phyloP scores from a whole-genome alignment of 2,113 vertebrate genomes.

The Elephas maximus region DNA sequence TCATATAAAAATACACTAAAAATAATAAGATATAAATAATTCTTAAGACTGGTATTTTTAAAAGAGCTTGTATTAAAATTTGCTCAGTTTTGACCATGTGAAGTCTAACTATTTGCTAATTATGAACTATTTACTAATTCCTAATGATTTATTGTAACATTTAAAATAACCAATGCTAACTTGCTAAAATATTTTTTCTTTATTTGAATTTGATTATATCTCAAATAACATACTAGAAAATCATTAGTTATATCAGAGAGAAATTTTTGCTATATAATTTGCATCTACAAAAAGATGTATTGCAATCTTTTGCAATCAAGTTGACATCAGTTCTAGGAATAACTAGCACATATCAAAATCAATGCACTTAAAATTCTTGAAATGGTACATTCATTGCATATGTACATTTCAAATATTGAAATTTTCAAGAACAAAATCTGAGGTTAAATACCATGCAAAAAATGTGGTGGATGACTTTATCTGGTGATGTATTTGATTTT shows the following conservation, averaged over 20 bases:
- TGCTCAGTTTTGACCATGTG: neutral
- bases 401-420: neutral
- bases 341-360: neutral
- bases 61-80: conserved; percentile 3
- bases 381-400: neutral
- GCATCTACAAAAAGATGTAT: neutral
- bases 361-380: neutral
- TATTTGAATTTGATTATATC: neutral
- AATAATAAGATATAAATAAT: neutral
- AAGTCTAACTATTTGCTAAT: neutral
- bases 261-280: neutral
- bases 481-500: conserved; percentile 16
- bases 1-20: neutral
- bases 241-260: conserved; percentile 21
- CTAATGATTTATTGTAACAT: neutral
- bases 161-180: neutral
- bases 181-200: conserved; percentile 42
- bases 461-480: neutral
- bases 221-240: neutral
- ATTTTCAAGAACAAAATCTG: neutral
- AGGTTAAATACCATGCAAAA: conserved; percentile 5
- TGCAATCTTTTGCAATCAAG: neutral
- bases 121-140: no score
- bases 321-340: neutral
- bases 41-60: neutral